Base-by-base conservation (phyloP, 1,140 invertebrate species). In the Archivesica marissinica region DNA sequence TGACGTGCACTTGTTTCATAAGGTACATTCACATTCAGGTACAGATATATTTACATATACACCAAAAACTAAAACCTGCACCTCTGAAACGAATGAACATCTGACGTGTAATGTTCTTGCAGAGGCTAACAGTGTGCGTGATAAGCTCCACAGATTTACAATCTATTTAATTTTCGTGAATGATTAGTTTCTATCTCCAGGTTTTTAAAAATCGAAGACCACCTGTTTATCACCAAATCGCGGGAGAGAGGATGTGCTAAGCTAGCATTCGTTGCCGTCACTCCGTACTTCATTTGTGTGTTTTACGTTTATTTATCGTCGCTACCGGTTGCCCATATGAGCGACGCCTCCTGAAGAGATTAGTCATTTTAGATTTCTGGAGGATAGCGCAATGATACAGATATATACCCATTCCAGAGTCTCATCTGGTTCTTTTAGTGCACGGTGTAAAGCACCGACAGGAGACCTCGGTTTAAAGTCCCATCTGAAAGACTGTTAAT, bases 181-280 rank as follows among this genome's bases (percentile, higher is more conserved):
- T 17, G 3, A 7, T 35, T 35, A 17, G 38, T 35, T 1, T 35
- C 3, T 0, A 7, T 3, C 9, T 35, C 7, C 30, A 2, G 23
- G n/a, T n/a, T 35, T 33, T 13, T 13, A 33, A 35, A 64, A 33
- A 64, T 13, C 23, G 30, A 35, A 25, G 59, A 7, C 59, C 59
- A 64, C 59, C 59, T 64, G 59, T 64, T 64, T 64, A 64, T 64
- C 59, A 35, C 30, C 30, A 35, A 64, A 59, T 64, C 59, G 59
- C 30, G 23, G 0, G 6, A 30, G 59, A 13, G 38, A 64, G 33
- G 59, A 35, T 30, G 59, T 33, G 38, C 38, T 64, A 3, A 6
- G 38, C 28, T 35, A 35, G 38, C 38, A 33, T 35, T 64, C 59
- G 59, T 35, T 64, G 38, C 59, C 59, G 59, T 59, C 54, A 59